Conservation (phyloP, 2,113 vertebrate species). For the Chroicocephalus ridibundus region DNA sequence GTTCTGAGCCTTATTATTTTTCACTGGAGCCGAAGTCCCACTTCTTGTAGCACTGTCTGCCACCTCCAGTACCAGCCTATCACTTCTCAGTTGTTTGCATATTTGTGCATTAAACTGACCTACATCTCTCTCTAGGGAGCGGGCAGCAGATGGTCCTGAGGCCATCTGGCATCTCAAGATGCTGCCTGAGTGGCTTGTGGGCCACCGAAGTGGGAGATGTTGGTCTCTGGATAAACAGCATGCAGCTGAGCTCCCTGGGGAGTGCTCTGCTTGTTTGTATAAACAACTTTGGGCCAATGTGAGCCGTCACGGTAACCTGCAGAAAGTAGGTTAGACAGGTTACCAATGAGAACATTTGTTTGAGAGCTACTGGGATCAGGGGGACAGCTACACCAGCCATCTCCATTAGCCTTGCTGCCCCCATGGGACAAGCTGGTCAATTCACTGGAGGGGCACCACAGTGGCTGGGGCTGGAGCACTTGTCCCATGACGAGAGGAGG, state of each 20-base stretch:
- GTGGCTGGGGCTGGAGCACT: neutral
- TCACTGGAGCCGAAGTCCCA: neutral
- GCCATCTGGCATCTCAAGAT: neutral
- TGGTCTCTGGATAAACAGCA: neutral
- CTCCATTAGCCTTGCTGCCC: neutral
- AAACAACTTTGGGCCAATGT: neutral
- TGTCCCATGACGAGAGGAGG: neutral
- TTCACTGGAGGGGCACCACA: neutral
- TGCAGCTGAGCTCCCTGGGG: neutral
- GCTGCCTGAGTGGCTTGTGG: neutral
- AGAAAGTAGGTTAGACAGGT: neutral
- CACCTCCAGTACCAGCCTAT: neutral
- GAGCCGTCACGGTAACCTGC: rapidly evolving
- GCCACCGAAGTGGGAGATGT: neutral
- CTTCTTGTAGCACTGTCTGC: neutral
- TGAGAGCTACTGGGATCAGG: neutral
- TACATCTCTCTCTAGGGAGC: neutral
- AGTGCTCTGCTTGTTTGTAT: neutral
- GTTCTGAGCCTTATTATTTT: neutral
- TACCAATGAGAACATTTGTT: neutral
- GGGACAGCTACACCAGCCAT: neutral
- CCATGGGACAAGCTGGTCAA: neutral
- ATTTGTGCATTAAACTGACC: neutral
- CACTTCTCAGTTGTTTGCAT: neutral
- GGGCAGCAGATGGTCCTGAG: neutral